Evolutionary conservation across 2,797 vertebrate genomes (phyloP).

Genomic region (Bufotes viridis): DNA sequence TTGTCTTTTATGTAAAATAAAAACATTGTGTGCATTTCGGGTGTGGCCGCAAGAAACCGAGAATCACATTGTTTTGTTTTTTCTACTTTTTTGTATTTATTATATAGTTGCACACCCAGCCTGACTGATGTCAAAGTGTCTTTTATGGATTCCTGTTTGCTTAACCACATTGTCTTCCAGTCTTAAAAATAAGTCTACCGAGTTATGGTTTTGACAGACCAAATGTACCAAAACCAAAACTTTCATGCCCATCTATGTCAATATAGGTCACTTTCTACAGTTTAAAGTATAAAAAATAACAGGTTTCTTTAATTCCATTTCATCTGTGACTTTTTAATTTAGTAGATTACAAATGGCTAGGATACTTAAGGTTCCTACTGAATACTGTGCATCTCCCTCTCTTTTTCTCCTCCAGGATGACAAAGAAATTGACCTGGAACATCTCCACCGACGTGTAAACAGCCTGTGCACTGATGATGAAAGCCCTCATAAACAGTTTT

Average conservation of each 20-base stretch:
- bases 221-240: neutral
- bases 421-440: conserved; percentile 99
- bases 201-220: neutral
- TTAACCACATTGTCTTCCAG: neutral
- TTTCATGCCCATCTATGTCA: neutral
- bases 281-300: too few relatives aligned
- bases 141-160: neutral
- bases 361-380: conserved; percentile 66
- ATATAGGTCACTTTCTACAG: neutral
- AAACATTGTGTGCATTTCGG: neutral
- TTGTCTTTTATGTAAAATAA: neutral
- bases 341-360: neutral
- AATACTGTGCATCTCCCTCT: conserved; percentile 75
- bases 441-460: conserved; percentile 98
- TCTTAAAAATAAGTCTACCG: neutral
- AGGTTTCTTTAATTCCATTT: neutral
- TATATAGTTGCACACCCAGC: neutral
- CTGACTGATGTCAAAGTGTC: neutral
- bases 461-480: conserved; percentile 99
- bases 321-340: neutral
- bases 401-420: conserved; percentile 86
- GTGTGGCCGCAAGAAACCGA: neutral
- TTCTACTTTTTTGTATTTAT: neutral
- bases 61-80: neutral
- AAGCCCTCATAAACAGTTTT: conserved; percentile 99